Base-by-base conservation (phyloP, 2,113 vertebrate genomes). In the Eclectus roratus region DNA sequence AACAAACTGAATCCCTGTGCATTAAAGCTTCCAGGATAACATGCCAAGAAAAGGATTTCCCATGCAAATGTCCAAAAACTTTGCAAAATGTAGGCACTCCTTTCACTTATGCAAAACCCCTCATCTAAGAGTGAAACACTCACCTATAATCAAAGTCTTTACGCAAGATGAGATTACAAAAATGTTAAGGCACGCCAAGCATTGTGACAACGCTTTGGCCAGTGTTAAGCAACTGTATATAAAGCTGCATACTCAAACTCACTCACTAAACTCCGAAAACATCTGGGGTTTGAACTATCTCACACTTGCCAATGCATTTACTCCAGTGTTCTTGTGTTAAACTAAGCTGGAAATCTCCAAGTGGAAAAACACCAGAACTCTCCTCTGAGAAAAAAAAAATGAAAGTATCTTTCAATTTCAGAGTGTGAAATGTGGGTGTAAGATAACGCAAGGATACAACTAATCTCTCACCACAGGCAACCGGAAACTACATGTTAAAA, bases 401-500 rank as follows among this genome's bases (percentile, higher is more conserved):
- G 1, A n/a, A 92, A 88, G n/a, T 78, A 93, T 47, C 74, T 86
- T 80, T 92, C 77, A 44, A 74, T 85, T 92, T 91, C 83, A 80
- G 55, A 68, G 49, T 0, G 1, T n/a, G 74, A 86, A 94, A 88
- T 58, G 88, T 65, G 69, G 13, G 58, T 69, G 47, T 37, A 69
- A 95, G 89, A 96, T 95, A 96, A 96, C 72, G 52, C 77, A 80
- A 68, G 10, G 49, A 61, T 7, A 61, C 31, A 78, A 49, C 85
- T 92, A 92, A 92, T 91, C 88, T 86, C 56, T 33, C 20, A 65
- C 16, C 65, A 92, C 69, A 85, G 61, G 29, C 0, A 0, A 70
- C 0, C 0, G 79, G 29, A 53, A 92, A 66, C 33, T 69, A 47
- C 50, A 52, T 61, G 49, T 49, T 73, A 55, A 93, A 63, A 50